Evolutionary conservation across 2,113 vertebrate species (phyloP).

Genomic region (Verasper variegatus): DNA sequence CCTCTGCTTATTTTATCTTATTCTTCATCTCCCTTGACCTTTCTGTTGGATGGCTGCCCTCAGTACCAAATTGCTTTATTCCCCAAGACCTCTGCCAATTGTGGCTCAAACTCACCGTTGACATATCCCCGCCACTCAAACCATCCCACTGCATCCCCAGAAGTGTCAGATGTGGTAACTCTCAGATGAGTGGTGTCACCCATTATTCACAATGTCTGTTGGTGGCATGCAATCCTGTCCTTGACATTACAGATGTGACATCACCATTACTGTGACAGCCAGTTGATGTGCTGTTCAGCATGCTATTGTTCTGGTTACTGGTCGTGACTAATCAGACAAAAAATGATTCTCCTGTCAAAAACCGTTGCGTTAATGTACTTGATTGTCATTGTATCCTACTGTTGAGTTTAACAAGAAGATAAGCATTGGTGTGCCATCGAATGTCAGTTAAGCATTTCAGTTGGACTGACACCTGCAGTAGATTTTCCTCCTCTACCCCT

Average conservation of each 20-base stretch:
- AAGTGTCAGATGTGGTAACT: conserved; percentile 42
- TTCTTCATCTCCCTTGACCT: conserved; percentile 52
- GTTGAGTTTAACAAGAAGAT: neutral
- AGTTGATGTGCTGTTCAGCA: neutral
- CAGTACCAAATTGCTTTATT: neutral
- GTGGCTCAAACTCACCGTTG: neutral
- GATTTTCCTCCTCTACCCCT: no score
- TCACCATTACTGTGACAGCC: neutral
- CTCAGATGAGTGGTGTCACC: conserved; percentile 21
- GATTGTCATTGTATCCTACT: neutral
- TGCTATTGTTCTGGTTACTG: no score
- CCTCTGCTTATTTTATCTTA: conserved; percentile 33
- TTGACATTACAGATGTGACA: conserved; percentile 4
- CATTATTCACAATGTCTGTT: conserved; percentile 47
- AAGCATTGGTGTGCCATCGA: neutral
- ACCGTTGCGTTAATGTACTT: neutral
- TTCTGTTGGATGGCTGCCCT: conserved; percentile 32
- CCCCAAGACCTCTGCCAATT: conserved; percentile 1
- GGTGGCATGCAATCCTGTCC: conserved; percentile 4
- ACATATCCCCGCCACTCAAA: neutral
- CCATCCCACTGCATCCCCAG: neutral
- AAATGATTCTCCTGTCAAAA: neutral
- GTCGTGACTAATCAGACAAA: neutral
- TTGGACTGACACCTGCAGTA: neutral
- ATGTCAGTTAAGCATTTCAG: neutral